Evolutionary conservation across 2,113 vertebrate species (phyloP).

Genomic region (Eurypyga helias): DNA sequence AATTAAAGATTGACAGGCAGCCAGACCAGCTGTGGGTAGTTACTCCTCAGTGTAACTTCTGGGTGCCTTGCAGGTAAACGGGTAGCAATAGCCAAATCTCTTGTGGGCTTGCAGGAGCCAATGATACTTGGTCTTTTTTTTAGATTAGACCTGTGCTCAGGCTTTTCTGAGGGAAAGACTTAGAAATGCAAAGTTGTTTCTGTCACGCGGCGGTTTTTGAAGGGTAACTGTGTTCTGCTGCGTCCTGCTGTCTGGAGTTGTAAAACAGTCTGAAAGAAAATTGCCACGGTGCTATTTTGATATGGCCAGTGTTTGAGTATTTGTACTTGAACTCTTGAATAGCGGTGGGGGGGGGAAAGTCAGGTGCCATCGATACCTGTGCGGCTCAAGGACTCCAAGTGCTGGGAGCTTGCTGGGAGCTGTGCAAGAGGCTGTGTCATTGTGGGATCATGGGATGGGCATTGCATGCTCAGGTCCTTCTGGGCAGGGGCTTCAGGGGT

Average conservation of each 20-base stretch:
- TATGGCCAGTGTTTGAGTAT: not conserved
- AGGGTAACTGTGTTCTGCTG: not conserved
- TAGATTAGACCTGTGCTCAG: not conserved
- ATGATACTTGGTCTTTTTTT: not conserved
- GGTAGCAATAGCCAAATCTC: not conserved
- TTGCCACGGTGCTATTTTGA: fast-evolving
- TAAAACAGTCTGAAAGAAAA: not conserved
- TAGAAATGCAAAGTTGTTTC: not conserved
- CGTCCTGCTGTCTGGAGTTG: fast-evolving
- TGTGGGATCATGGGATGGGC: fast-evolving
- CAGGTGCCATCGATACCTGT: too few species aligned
- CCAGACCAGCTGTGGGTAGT: not conserved
- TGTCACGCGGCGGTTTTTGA: not conserved
- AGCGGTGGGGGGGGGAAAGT: fast-evolving
- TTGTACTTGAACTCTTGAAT: not conserved
- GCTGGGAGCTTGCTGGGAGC: fast-evolving
- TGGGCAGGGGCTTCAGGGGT: not conserved
- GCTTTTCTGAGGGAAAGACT: not conserved
- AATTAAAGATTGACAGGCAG: not conserved
- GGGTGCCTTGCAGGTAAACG: not conserved
- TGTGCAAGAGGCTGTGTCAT: not conserved
- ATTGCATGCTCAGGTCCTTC: fast-evolving
- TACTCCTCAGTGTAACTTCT: not conserved
- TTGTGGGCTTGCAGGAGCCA: not conserved
- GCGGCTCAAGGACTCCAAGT: not conserved